Percentiles rank a stretch among this genome's conserved stretches.
Evolutionary conservation across 2,888 invertebrate species (phyloP).

Genomic region (Clunio marinus): DNA sequence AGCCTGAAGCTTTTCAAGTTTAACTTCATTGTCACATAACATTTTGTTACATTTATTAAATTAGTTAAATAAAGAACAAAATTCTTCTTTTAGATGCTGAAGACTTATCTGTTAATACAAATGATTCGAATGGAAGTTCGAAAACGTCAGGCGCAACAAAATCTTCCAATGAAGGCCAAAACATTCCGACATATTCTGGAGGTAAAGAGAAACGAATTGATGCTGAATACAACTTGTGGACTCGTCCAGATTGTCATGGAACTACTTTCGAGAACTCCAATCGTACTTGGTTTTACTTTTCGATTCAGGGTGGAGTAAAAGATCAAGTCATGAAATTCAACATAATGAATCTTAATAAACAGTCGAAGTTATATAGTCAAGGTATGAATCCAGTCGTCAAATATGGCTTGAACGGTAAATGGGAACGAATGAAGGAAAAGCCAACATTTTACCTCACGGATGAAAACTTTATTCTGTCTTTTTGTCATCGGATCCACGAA

Average conservation of each 20-base stretch:
- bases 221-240: constrained; percentile 86
- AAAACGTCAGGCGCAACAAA: neutral
- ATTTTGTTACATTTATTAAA: too few species aligned
- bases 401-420: constrained; percentile 70
- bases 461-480: constrained; percentile 69
- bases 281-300: constrained; percentile 91
- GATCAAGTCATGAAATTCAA: constrained; percentile 68
- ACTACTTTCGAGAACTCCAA: constrained; percentile 86
- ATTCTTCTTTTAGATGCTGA: too few species aligned
- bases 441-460: constrained; percentile 72
- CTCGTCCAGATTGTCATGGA: constrained; percentile 79
- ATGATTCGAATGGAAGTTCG: neutral
- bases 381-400: constrained; percentile 82
- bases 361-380: constrained; percentile 85
- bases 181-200: constrained; percentile 38
- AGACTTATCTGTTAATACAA: too few species aligned
- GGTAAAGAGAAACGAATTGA: constrained; percentile 55
- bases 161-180: neutral
- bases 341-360: constrained; percentile 81
- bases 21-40: too few species aligned
- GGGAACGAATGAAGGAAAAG: constrained; percentile 79
- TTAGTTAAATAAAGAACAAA: too few species aligned
- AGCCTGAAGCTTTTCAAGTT: too few species aligned
- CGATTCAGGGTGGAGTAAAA: constrained; percentile 54
- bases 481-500: constrained; percentile 66